Evolutionary conservation across 2,113 vertebrate genomes (phyloP).

Genomic region (Lampris megalopsis): DNA sequence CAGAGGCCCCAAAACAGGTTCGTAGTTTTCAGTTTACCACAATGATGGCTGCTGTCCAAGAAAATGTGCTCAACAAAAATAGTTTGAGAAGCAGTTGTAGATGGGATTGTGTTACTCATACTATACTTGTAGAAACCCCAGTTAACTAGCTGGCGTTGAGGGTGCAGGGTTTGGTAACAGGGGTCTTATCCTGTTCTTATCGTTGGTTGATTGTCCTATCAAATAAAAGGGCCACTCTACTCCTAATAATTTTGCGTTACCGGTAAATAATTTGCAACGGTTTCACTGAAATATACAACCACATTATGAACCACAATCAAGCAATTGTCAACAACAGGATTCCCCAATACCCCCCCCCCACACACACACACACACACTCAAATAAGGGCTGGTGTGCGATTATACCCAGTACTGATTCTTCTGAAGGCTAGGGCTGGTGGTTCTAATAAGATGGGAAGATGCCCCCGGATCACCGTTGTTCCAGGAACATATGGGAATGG

Average conservation of each 20-base stretch:
- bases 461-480: constrained; percentile 79
- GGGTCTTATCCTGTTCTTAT: neutral
- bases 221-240: neutral
- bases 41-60: constrained; percentile 7
- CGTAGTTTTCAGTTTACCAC: constrained; percentile 28
- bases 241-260: neutral
- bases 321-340: constrained; percentile 2
- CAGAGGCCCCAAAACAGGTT: constrained; percentile 29
- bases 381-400: constrained; percentile 21
- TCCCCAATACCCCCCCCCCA: neutral
- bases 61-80: no score
- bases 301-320: constrained; percentile 8
- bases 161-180: neutral
- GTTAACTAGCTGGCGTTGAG: neutral
- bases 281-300: neutral
- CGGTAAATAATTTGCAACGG: neutral
- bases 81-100: constrained; percentile 11
- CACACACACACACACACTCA: neutral
- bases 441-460: constrained; percentile 82
- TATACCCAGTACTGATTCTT: constrained; percentile 93
- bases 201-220: neutral
- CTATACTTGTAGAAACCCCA: neutral
- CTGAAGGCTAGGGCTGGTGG: constrained; percentile 85
- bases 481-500: constrained; percentile 78
- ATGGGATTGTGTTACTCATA: neutral